A percentile compares a stretch with the other conserved stretches of the same genome.
phyloP scores from a whole-genome alignment of 92 coral and sea anemone species.

The Porites lobata region DNA sequence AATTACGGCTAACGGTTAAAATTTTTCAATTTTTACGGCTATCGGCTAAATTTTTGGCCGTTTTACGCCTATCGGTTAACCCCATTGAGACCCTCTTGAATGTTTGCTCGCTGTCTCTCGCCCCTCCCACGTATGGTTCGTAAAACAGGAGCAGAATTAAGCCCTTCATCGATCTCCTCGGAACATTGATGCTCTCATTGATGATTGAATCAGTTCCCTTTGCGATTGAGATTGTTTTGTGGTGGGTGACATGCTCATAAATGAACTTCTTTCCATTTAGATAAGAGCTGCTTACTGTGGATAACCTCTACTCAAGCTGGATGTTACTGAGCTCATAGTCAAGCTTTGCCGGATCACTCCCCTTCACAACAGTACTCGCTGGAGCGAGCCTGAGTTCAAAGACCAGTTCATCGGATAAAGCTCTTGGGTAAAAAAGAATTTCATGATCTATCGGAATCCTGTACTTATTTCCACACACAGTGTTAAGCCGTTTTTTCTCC shows the following conservation, averaged over 20 bases:
- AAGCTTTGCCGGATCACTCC: not conserved
- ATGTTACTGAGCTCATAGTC: constrained; percentile 5
- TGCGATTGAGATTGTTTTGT: not conserved
- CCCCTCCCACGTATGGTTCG: not conserved
- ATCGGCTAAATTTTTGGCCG: too few relatives aligned
- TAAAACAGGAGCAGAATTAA: not conserved
- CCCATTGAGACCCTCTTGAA: too few relatives aligned
- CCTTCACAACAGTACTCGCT: too few relatives aligned
- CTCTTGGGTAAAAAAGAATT: too few relatives aligned
- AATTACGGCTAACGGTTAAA: too few relatives aligned
- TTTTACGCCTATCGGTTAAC: too few relatives aligned
- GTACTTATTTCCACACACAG: too few relatives aligned
- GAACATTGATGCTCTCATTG: not conserved
- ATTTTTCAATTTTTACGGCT: too few relatives aligned
- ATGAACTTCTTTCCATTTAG: not conserved
- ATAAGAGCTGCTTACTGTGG: not conserved
- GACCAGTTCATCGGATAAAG: too few relatives aligned
- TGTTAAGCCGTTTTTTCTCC: too few relatives aligned
- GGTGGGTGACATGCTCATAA: not conserved
- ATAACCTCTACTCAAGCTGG: constrained; percentile 4
- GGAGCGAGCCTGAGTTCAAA: too few relatives aligned
- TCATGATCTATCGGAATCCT: too few relatives aligned
- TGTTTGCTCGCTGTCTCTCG: not conserved
- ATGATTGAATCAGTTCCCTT: not conserved
- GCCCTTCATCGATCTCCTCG: not conserved